Conservation (phyloP, 2,113 vertebrate species). For the Mandrillus leucophaeus region DNA sequence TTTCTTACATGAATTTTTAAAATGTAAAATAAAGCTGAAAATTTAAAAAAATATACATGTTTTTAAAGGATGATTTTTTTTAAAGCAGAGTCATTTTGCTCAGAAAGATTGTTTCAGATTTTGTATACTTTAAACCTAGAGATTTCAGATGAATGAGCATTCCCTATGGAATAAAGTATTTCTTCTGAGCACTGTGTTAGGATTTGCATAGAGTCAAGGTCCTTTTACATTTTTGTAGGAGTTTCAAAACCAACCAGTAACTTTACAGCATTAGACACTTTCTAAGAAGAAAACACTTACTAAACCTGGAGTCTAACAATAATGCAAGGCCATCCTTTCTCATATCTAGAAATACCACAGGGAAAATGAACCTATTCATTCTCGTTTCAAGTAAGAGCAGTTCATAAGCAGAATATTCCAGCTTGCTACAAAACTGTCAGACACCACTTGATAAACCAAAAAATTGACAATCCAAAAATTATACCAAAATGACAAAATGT, state of each 20-base stretch:
- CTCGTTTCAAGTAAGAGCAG: not conserved
- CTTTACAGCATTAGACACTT: not conserved
- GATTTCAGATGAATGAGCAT: slow-evolving; percentile 58
- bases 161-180: slow-evolving; percentile 10
- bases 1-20: not conserved
- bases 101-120: slow-evolving; percentile 26
- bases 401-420: not conserved
- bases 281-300: not conserved
- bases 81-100: not conserved
- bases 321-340: not conserved
- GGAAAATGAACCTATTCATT: not conserved
- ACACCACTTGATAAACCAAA: not conserved
- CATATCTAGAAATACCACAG: not conserved
- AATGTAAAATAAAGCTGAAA: slow-evolving; percentile 28
- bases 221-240: slow-evolving; percentile 25
- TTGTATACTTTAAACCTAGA: slow-evolving; percentile 45
- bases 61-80: slow-evolving; percentile 19
- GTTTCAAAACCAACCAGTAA: slow-evolving; percentile 41
- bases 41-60: not conserved
- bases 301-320: not conserved
- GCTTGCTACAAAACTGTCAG: not conserved
- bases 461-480: not conserved
- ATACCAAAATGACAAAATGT: not conserved
- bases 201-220: slow-evolving; percentile 14
- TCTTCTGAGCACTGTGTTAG: not conserved